These are phyloP conservation scores for Barypeithes pellucidus DNA, from an alignment of 2,888 invertebrate genomes.

Conservation along the genomic window DNA sequence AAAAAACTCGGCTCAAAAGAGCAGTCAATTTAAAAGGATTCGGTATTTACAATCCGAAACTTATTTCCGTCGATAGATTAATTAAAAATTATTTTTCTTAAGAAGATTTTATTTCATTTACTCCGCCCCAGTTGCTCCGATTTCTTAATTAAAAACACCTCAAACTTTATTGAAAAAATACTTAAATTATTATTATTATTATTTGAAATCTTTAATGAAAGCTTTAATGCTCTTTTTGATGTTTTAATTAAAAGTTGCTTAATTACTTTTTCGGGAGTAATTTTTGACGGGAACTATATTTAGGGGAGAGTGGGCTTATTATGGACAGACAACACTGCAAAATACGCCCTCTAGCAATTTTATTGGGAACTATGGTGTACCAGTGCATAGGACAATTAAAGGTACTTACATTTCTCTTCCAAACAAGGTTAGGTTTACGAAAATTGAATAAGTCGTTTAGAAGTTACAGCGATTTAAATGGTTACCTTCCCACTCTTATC, in stretches of 20 bases:
- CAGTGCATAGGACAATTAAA: too few relatives aligned
- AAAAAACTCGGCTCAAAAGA: conserved; percentile 6
- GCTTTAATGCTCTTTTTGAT: conserved; percentile 15
- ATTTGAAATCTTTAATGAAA: not conserved
- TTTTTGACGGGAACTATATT: not conserved
- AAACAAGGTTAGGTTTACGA: too few relatives aligned
- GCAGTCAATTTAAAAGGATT: conserved; percentile 14
- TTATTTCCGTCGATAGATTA: conserved; percentile 28
- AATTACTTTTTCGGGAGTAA: not conserved
- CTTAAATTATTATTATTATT: conserved; percentile 19
- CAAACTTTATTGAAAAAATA: conserved; percentile 29
- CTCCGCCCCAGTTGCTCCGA: conserved; percentile 1
- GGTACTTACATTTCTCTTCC: too few relatives aligned
- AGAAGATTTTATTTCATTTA: conserved; percentile 15
- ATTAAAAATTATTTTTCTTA: conserved; percentile 35
- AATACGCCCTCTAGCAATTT: too few relatives aligned
- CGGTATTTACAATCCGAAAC: conserved; percentile 15
- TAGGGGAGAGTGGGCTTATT: not conserved
- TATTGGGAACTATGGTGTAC: too few relatives aligned
- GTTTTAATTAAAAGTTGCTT: conserved; percentile 2
- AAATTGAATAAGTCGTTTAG: too few relatives aligned
- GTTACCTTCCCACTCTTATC: too few relatives aligned
- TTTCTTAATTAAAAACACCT: conserved; percentile 33
- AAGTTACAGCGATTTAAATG: too few relatives aligned
- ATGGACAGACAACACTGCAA: too few relatives aligned